A percentile compares a stretch with the other conserved stretches of the same genome.
Evolutionary conservation across 2,113 vertebrate genomes (phyloP).

Genomic region (Marcusenius ussheri): DNA sequence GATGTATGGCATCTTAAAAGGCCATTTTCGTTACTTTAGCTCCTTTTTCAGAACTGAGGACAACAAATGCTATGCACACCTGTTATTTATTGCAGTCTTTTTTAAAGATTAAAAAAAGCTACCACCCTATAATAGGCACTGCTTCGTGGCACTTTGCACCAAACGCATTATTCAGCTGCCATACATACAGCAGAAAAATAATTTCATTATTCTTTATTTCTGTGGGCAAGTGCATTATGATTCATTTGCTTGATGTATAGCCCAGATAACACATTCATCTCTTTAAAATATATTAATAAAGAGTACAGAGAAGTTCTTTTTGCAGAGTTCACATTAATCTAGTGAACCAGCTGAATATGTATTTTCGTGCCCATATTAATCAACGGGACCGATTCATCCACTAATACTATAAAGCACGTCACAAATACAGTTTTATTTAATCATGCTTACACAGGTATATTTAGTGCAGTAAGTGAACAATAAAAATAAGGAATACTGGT

Average conservation of each 20-base stretch:
- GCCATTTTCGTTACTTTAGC: conserved; percentile 14
- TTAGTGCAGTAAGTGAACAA: conserved; percentile 8
- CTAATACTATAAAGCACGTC: background rate
- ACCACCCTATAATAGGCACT: conserved; percentile 15
- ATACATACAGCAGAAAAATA: conserved; percentile 8
- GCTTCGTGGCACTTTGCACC: conserved; percentile 12
- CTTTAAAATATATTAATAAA: conserved; percentile 27
- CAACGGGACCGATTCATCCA: conserved; percentile 7
- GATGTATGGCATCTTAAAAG: conserved; percentile 13
- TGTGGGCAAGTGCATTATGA: conserved; percentile 21
- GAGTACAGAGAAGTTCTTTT: conserved; percentile 19
- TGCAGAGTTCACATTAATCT: conserved; percentile 26
- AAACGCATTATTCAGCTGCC: conserved; percentile 14
- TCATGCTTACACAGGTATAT: conserved; percentile 13
- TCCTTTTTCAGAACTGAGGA: background rate
- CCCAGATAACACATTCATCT: conserved; percentile 21
- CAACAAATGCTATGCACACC: conserved; percentile 1
- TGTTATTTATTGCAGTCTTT: conserved; percentile 20
- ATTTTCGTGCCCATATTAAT: conserved; percentile 16
- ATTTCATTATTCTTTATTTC: conserved; percentile 25
- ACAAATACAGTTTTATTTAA: conserved; percentile 12
- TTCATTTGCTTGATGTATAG: conserved; percentile 16
- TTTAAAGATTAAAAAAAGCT: conserved; percentile 19
- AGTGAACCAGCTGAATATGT: conserved; percentile 23
- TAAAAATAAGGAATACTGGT: conserved; percentile 10